A percentile compares a stretch with the other conserved stretches of the same genome.
phyloP scores from a whole-genome alignment of 53 echinoderm and acorn worm species.

The Arbacia lixula region DNA sequence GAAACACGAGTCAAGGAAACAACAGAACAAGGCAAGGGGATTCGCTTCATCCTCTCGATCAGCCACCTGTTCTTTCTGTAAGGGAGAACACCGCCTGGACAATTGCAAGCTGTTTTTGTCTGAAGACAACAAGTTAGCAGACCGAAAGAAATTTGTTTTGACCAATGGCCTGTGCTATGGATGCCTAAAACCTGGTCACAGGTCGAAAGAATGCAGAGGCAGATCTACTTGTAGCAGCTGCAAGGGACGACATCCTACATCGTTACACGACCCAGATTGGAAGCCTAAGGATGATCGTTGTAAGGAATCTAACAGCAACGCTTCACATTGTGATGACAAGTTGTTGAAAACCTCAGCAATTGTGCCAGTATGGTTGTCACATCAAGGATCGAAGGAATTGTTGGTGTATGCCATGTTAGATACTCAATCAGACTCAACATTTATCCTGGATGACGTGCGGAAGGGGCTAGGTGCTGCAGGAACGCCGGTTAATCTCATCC shows the following conservation, averaged over 20 bases:
- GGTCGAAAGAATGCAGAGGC: background rate
- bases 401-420: constrained; percentile 28
- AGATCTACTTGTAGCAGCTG: background rate
- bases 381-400: background rate
- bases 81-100: too few species aligned
- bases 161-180: background rate
- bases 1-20: background rate
- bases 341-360: constrained; percentile 1
- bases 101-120: too few species aligned
- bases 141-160: too few species aligned
- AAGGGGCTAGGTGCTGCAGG: background rate
- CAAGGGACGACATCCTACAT: background rate
- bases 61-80: too few species aligned
- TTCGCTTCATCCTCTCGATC: too few species aligned
- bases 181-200: background rate
- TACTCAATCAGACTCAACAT: constrained; percentile 16
- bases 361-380: constrained; percentile 23
- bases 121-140: too few species aligned
- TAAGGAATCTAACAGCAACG: constrained; percentile 1
- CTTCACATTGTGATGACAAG: background rate
- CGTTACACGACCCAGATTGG: background rate
- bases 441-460: background rate
- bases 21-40: too few species aligned
- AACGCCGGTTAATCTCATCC: background rate
- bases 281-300: background rate